Base-by-base conservation (phyloP, 2,797 vertebrate genomes). In the Eurystomus glaucurus region DNA sequence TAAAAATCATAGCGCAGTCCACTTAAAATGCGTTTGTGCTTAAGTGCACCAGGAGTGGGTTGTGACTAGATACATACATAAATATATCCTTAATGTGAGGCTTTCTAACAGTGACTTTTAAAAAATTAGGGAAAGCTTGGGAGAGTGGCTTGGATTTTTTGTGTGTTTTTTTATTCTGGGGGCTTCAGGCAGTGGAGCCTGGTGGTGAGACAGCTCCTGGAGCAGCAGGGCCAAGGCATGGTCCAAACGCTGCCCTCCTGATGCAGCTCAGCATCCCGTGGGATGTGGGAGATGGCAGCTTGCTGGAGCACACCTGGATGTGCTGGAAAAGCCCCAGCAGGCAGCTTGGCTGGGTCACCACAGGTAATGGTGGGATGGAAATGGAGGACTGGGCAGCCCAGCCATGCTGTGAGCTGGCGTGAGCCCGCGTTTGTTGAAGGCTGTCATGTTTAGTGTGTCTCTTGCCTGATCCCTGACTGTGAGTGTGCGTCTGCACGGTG, bases 401-500 rank as follows among this genome's bases (percentile, higher is more conserved):
- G 61, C 28, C 29, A 2, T 0, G 1, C 35, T 10, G n/a, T 6
- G 7, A 35, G 55, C 64, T 79, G 66, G 3, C 5, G 7, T 21
- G 35, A 66, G 28, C 43, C 55, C 3, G 1, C 0, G 2, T 51
- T 66, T 52, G 14, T 28, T 7, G 6, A 20, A 37, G 55, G 62
- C 17, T 46, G 65, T 77, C 3, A 0, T 9, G 11, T 43, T 48
- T 39, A 4, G 8, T 2, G 7, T 33, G 58, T 51, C 39, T 16
- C 22, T n/a, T 23, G 74, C 33, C 43, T 29, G 43, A 7, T 11
- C 19, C 45, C 19, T 7, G 66, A 39, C 16, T 0, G 14, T 3
- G 1, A 23, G 57, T 0, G 2, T 18, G 33, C 3, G 1, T 35
- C 55, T 23, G 84, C 0, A 7, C 31, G 6, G 35, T 0, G 52